Evolutionary conservation across 2,888 invertebrate species (phyloP).

Genomic region (Phaonia tiefii): DNA sequence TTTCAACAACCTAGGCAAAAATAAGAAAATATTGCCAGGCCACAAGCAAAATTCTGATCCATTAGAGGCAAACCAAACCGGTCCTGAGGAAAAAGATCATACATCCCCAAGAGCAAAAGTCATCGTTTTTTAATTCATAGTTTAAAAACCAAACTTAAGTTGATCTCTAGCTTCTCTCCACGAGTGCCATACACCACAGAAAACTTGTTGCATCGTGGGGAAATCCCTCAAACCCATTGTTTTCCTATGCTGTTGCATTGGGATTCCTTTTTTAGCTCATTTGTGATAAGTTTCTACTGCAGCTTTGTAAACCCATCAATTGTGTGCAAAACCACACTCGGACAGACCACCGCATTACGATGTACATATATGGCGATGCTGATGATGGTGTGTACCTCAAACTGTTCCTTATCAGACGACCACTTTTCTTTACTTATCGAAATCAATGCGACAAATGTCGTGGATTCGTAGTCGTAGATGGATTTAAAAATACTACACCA

Average conservation of each 20-base stretch:
- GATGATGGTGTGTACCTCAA: neutral
- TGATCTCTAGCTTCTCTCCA: no score
- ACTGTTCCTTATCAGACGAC: conserved; percentile 12
- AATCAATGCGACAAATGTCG: neutral
- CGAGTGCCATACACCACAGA: no score
- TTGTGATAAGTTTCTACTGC: conserved; percentile 14
- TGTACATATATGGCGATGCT: neutral
- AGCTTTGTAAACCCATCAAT: conserved; percentile 9
- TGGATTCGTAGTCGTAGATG: neutral
- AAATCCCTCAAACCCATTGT: conserved; percentile 14
- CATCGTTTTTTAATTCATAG: no score
- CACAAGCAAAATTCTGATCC: no score
- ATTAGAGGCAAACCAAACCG: no score
- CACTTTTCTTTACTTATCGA: conserved; percentile 14
- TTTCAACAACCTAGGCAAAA: no score
- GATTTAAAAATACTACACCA: conserved; percentile 24
- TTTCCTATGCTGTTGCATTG: neutral
- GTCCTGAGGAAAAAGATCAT: no score
- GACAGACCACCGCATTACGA: conserved; percentile 1
- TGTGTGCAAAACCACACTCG: conserved; percentile 18
- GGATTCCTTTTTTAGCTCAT: conserved; percentile 32
- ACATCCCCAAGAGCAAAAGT: no score
- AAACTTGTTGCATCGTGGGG: neutral
- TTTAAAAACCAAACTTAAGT: no score
- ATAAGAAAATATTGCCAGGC: no score